phyloP scores from a whole-genome alignment of 2,113 vertebrate species.

The Stigmatopora nigra region DNA sequence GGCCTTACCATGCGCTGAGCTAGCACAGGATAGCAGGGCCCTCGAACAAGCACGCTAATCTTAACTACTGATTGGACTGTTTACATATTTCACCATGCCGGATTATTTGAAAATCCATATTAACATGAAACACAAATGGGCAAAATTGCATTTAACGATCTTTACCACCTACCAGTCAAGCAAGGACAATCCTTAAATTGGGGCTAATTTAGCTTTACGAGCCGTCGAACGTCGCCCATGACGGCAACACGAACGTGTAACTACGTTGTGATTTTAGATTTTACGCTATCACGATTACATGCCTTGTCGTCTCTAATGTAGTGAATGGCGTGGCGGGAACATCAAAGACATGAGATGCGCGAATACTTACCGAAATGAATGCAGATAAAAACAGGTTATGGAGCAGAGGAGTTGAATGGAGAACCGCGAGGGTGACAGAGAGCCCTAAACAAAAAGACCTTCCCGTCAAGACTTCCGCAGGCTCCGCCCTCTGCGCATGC shows the following conservation, averaged over 20 bases:
- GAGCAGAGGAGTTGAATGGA: constrained; percentile 52
- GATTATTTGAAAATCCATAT: background rate
- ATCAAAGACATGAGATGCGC: accelerated
- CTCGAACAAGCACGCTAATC: constrained; percentile 2
- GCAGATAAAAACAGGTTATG: constrained; percentile 72
- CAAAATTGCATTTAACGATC: background rate
- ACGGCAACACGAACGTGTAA: background rate
- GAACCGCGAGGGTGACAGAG: constrained; percentile 28
- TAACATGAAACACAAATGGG: background rate
- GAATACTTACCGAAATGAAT: constrained; percentile 71
- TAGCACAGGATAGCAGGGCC: constrained; percentile 32
- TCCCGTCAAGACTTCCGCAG: constrained; percentile 30
- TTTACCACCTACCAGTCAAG: background rate
- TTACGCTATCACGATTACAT: accelerated
- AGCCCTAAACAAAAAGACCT: constrained; percentile 64
- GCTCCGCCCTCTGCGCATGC: constrained; percentile 55
- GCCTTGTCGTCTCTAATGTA: accelerated
- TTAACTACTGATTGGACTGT: background rate
- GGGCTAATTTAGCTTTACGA: constrained; percentile 1
- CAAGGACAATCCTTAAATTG: background rate
- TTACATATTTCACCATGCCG: background rate
- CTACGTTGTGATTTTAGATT: background rate
- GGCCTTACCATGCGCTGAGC: constrained; percentile 55
- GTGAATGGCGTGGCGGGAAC: accelerated
- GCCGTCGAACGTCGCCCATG: constrained; percentile 18